Evolutionary conservation across 2,888 invertebrate species (phyloP).

Genomic region (Diplazon laetatorius): DNA sequence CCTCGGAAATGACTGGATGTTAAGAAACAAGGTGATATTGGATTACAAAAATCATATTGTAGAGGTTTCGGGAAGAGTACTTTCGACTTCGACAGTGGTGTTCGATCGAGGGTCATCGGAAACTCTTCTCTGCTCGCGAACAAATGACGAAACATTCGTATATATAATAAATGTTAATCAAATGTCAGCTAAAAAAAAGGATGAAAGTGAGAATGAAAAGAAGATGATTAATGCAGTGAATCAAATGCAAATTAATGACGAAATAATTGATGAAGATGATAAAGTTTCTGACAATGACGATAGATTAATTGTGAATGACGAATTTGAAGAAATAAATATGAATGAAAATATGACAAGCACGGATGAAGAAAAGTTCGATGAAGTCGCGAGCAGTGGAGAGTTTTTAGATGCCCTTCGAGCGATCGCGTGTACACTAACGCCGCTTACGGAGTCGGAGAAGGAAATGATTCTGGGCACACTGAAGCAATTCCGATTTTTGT

Average conservation of each 20-base stretch:
- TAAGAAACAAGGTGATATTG: background rate
- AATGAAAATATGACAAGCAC: background rate
- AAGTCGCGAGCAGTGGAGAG: no score
- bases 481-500: no score
- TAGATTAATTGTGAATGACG: no score
- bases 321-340: no score
- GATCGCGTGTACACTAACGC: no score
- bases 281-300: no score
- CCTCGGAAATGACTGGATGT: conserved; percentile 10
- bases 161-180: conserved; percentile 6
- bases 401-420: no score
- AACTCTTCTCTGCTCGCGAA: background rate
- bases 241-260: background rate
- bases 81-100: background rate
- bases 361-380: no score
- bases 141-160: background rate
- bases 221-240: background rate
- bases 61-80: background rate
- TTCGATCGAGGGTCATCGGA: conserved; percentile 8
- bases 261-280: no score
- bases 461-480: no score
- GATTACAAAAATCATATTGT: conserved; percentile 10
- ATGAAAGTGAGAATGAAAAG: background rate
- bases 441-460: no score
- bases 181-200: background rate